Conservation (phyloP, 2,113 vertebrate species). For the Pluvialis apricaria region DNA sequence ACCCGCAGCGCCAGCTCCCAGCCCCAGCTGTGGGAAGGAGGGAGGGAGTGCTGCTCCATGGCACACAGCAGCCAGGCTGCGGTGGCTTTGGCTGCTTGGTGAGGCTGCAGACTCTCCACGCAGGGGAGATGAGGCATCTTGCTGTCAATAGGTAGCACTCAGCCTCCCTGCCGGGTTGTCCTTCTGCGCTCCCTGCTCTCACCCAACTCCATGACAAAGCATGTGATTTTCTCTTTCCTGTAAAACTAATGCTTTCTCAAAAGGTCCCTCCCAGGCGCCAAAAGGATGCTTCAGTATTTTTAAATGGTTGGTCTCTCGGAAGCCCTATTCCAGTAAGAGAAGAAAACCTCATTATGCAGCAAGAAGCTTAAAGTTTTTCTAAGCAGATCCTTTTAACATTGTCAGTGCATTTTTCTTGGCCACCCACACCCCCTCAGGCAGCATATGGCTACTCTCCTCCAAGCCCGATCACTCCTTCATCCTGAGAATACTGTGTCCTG, state of each 20-base stretch:
- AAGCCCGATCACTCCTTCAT: neutral
- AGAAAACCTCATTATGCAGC: neutral
- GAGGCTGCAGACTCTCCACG: neutral
- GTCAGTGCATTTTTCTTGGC: neutral
- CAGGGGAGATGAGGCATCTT: neutral
- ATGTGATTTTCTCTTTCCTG: neutral
- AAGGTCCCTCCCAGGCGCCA: neutral
- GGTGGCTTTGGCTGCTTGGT: accelerated
- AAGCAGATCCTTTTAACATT: neutral
- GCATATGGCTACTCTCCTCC: neutral
- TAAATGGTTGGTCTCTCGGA: neutral
- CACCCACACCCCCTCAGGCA: neutral
- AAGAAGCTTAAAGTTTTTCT: neutral
- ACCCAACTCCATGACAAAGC: accelerated
- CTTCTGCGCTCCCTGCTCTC: neutral
- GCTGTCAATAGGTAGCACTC: neutral
- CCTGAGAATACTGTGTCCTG: neutral
- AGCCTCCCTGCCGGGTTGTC: neutral
- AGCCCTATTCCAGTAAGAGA: neutral
- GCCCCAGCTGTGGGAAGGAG: neutral
- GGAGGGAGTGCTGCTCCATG: accelerated
- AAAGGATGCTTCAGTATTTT: neutral
- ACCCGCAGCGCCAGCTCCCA: accelerated
- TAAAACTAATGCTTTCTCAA: neutral
- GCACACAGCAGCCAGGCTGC: accelerated